Evolutionary conservation across 2,113 vertebrate species (phyloP).

Genomic region (Nanger granti): DNA sequence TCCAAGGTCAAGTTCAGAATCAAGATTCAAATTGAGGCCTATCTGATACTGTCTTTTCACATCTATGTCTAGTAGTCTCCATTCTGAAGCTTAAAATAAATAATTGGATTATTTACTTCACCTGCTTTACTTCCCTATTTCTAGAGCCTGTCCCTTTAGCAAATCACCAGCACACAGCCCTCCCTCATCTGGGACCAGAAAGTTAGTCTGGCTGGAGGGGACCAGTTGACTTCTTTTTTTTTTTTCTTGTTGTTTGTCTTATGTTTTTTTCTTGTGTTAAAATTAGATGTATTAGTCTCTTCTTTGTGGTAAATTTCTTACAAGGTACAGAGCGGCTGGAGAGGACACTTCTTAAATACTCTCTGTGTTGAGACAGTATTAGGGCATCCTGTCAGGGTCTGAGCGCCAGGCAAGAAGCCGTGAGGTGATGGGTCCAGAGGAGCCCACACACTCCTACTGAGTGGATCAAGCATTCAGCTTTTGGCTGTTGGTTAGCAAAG

Average conservation of each 20-base stretch:
- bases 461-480: not conserved
- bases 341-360: not conserved
- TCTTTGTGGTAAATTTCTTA: not conserved
- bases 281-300: constrained; percentile 58
- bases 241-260: constrained; percentile 64
- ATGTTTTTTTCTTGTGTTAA: constrained; percentile 66
- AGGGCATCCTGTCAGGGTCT: not conserved
- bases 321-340: not conserved
- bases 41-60: not conserved
- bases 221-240: not conserved
- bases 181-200: not conserved
- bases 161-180: not conserved
- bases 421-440: not conserved
- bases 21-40: not conserved
- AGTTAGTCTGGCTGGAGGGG: not conserved
- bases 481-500: not conserved
- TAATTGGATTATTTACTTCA: not conserved
- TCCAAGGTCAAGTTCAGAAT: not conserved
- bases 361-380: not conserved
- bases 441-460: not conserved
- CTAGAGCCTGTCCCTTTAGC: not conserved
- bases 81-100: not conserved
- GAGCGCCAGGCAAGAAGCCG: too few species aligned
- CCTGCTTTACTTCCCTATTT: not conserved
- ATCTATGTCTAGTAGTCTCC: not conserved